phyloP scores from a whole-genome alignment of 2,888 invertebrate species.

The Ephialtes manifestator region DNA sequence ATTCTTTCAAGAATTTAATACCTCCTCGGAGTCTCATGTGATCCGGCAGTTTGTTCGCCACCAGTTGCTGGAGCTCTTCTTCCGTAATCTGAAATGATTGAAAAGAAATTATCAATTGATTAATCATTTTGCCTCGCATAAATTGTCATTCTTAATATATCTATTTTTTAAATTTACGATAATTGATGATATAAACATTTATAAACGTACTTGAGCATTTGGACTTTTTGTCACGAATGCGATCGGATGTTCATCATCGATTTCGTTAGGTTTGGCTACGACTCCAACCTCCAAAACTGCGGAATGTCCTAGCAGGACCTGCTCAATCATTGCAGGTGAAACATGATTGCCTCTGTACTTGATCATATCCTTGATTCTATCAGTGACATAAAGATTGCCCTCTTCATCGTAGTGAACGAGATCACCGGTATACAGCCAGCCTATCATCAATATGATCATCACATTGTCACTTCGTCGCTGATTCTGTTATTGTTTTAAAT shows the following conservation, averaged over 20 bases:
- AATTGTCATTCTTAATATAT: background rate
- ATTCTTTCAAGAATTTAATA: slow-evolving; percentile 76
- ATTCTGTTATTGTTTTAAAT: background rate
- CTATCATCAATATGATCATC: slow-evolving; percentile 63
- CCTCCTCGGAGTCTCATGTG: slow-evolving; percentile 77
- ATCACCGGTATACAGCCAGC: slow-evolving; percentile 84
- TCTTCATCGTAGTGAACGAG: slow-evolving; percentile 79
- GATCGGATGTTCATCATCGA: slow-evolving; percentile 79
- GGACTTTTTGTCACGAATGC: slow-evolving; percentile 77
- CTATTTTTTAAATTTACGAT: background rate
- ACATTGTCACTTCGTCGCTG: background rate
- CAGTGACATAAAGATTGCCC: slow-evolving; percentile 79
- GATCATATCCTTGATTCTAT: slow-evolving; percentile 81
- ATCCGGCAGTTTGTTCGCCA: slow-evolving; percentile 74
- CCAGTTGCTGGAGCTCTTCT: slow-evolving; percentile 76
- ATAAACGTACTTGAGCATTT: slow-evolving; percentile 71
- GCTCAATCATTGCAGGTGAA: slow-evolving; percentile 80
- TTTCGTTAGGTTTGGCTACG: slow-evolving; percentile 75
- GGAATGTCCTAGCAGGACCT: slow-evolving; percentile 75
- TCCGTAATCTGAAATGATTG: slow-evolving; percentile 75
- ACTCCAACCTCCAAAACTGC: slow-evolving; percentile 80
- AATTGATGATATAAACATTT: background rate
- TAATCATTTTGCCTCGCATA: background rate
- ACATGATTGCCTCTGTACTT: slow-evolving; percentile 81
- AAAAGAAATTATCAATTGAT: background rate